Evolutionary conservation across 1,140 invertebrate species (phyloP), one percentile per base, ranked within the genome.

Genomic region (Euura lappo): DNA sequence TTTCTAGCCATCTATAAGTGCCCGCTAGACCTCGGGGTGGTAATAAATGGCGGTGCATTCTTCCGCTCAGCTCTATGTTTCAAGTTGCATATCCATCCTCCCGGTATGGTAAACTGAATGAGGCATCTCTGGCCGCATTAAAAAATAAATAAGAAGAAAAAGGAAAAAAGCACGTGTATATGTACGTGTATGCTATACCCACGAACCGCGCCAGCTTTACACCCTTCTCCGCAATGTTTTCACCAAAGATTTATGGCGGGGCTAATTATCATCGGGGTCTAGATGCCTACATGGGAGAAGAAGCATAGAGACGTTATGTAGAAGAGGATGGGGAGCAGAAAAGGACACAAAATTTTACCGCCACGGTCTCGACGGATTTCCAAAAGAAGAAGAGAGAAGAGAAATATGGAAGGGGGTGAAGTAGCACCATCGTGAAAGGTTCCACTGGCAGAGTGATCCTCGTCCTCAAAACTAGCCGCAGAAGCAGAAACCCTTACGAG

Each of bases 241-340:
- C 71, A 72, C 8, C 66, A 11, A 42, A 82, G 77, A 84, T 84
- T 84, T 83, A 85, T 80, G 77, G 74, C 69, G 47, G 74, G 75
- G 79, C 79, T 84, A 82, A 85, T 85, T 85, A 83, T 82, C 73
- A 78, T 74, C 51, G 72, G 75, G 75, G 68, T 45, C 72, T 75
- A 72, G 71, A 74, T 73, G 73, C 44, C 71, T 74, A 68, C 78
- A 77, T 78, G 75, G 51, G 8, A 28, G 47, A 51, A 1, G 47
- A 7, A 51, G 47, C 6, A 51, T 7, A 11, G 11, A 6, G 47
- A 11, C 47, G 51, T 11, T 8, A n/a, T 8, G 51, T 60, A 60
- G 51, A 60, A 11, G 51, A 60, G 13, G 8, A 60, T 60, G 51
- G 51, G 13, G 51, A 28, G 28, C 28, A 28, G 28, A 28, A 28